Evolutionary conservation across 1,140 invertebrate species (phyloP), one percentile per base, ranked within the genome.

Genomic region (Melanaphis sacchari): DNA sequence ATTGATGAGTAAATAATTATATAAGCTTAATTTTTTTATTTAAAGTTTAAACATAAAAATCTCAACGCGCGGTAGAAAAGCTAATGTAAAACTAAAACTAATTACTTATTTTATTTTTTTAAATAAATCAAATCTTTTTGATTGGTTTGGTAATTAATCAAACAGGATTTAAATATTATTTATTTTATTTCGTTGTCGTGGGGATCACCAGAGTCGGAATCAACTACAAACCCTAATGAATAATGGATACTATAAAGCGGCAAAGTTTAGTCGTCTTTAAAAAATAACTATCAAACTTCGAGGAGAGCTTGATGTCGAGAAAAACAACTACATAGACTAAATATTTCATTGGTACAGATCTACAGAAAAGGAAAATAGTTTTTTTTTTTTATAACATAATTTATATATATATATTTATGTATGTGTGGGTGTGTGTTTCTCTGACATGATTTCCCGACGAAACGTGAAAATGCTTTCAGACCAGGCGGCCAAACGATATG

Each of bases 401-500:
- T 85, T 82, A 76, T 46, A 82, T 6, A 66, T 66, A n/a, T 66
- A 15, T 52, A 11, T 46, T 15, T 66, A n/a, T 66, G 18, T 66
- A n/a, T 66, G 15, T 66, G 5, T 66, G 31, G 15, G 31, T n/a
- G 59, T 15, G 11, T 92, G 38, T 54, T 54, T 84, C 7, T 22
- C 15, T 41, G 91, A 54, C 81, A 85, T 52, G 91, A 93, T 93
- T 93, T 93, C 46, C 81, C 91, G 76, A 93, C 76, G 81, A 93
- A 93, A 93, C 91, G 91, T 82, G 76, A 93, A 93, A 93, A 93
- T 84, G 76, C 91, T 93, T 93, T 93, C 91, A 93, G 81, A n/a
- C n/a, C 24, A 40, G 36, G 46, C 91, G 76, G 81, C 91, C 91
- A 84, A 85, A 93, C 81, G 91, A 52, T 84, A 93, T 93, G 81